Percentiles rank a stretch among this genome's conserved stretches.
Conservation (phyloP, 2,888 invertebrate genomes). For the Sesia bembeciformis region DNA sequence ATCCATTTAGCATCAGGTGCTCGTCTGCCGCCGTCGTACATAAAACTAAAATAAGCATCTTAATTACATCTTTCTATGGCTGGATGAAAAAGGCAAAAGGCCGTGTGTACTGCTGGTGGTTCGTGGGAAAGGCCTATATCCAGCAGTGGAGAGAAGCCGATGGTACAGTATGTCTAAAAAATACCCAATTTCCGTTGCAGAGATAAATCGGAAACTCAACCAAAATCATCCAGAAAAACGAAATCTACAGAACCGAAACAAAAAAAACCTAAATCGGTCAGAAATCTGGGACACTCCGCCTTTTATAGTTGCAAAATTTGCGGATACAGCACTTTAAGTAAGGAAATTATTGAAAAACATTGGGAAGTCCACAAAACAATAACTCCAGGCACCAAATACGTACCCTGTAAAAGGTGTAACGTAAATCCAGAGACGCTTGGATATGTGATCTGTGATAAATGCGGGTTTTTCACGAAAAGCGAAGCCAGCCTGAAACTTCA, state of each 20-base stretch:
- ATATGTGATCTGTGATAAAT: constrained; percentile 1
- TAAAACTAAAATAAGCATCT: no score
- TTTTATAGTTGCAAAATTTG: constrained; percentile 4
- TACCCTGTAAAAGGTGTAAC: background rate
- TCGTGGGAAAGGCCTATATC: no score
- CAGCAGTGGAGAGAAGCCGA: no score
- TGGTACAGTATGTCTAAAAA: background rate
- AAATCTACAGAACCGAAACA: background rate
- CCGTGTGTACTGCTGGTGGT: no score
- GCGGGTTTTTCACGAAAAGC: constrained; percentile 9
- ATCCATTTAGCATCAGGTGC: no score
- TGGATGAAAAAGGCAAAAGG: no score
- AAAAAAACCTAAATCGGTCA: constrained; percentile 3
- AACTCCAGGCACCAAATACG: background rate
- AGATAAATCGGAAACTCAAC: background rate
- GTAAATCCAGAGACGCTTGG: background rate
- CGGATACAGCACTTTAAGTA: constrained; percentile 4
- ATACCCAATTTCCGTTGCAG: background rate
- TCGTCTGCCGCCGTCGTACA: no score
- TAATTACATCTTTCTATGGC: no score
- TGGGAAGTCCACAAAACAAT: background rate
- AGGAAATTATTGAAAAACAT: constrained; percentile 2
- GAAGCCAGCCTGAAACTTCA: constrained; percentile 9
- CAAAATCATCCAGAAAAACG: background rate
- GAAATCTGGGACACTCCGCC: constrained; percentile 2